Base-by-base conservation (phyloP, 1,140 invertebrate genomes). In the Helicoverpa zea region DNA sequence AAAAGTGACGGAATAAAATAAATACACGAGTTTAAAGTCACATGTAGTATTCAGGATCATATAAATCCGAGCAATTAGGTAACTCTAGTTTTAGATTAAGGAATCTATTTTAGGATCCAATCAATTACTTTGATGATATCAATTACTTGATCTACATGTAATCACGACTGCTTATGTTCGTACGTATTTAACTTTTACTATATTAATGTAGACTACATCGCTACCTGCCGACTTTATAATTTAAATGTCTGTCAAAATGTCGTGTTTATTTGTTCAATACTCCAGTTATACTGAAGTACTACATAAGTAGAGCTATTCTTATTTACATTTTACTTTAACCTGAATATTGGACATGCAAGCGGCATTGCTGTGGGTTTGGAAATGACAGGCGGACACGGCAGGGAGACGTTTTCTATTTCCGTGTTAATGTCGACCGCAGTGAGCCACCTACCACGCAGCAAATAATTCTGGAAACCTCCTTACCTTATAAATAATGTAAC, bases 311-410 rank as follows among this genome's bases (percentile, higher is more conserved):
- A 3, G 1, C 47, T 70, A 18, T 52, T 2, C 29, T 52, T 13
- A 58, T n/a, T 10, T 66, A 43, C 63, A 59, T 76, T 77, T 76
- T 52, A 68, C 14, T 76, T 77, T 63, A 63, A 56, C 66, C 43
- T 13, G n/a, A 81, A 73, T 72, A 79, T 68, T 66, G 49, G 72
- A 77, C 73, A 83, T 80, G 78, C 73, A 83, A 80, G 43, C 64
- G 23, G 30, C 73, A 66, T 79, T 79, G 30, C 64, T 64, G 61
- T 29, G 51, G 79, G 79, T 70, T 73, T 73, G 49, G 66, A 73
- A 81, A 79, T 79, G 81, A 72, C 80, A 81, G 47, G 56, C 70
- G 73, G 77, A 86, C 83, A 84, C 80, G 72, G 52, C 12, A 81
- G 74, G 43, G 12, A 63, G 80, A 83, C 83, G 56, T 84, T 84